phyloP scores from a whole-genome alignment of 2,113 vertebrate species.

The Marmota monax region DNA sequence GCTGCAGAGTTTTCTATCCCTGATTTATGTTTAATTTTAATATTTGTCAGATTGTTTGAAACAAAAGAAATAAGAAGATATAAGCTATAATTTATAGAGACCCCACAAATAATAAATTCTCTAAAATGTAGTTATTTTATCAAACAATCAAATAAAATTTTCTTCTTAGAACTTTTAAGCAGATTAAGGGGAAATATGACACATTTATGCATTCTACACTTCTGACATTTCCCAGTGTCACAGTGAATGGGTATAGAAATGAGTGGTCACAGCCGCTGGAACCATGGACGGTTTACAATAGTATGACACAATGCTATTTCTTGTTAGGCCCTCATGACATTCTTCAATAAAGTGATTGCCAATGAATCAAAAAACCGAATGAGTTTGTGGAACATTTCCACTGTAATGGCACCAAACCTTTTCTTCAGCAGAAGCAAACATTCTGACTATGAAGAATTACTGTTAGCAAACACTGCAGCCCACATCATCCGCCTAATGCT shows the following conservation, averaged over 20 bases:
- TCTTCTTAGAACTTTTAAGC: background rate
- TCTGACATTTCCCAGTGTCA: background rate
- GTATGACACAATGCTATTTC: background rate
- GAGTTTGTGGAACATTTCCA: constrained; percentile 98
- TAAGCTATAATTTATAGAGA: background rate
- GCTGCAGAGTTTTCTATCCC: background rate
- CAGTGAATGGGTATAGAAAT: background rate
- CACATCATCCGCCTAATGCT: constrained; percentile 94
- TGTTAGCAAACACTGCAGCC: constrained; percentile 92
- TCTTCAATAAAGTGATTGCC: constrained; percentile 94
- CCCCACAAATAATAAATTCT: background rate
- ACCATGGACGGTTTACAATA: background rate
- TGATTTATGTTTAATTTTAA: constrained; percentile 57
- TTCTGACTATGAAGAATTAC: constrained; percentile 92
- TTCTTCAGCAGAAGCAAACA: constrained; percentile 92
- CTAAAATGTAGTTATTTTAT: background rate
- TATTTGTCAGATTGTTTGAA: constrained; percentile 51
- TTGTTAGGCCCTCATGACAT: constrained; percentile 93
- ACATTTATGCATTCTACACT: background rate
- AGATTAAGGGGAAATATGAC: background rate
- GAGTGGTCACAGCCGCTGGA: too few relatives aligned
- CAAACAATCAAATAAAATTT: background rate
- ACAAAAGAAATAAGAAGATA: constrained; percentile 38
- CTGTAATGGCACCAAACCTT: constrained; percentile 97
- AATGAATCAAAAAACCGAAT: constrained; percentile 97